Percentiles rank a stretch among this genome's conserved stretches.
Conservation (phyloP, 2,113 vertebrate species). For the Campylomormyrus numenius region DNA sequence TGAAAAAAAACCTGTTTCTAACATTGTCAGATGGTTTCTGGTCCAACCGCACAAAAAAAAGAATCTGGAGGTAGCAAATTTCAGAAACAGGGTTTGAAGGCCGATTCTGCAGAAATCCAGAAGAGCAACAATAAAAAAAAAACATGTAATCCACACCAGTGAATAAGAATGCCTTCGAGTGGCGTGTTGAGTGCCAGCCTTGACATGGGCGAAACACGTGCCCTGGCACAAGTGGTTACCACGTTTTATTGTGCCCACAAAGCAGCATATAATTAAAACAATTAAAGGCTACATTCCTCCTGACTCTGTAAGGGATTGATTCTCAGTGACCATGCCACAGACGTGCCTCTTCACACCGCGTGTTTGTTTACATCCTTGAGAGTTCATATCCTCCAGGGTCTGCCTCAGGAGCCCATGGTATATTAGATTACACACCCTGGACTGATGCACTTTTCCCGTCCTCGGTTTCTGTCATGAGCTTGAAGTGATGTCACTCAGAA, state of each 20-base stretch:
- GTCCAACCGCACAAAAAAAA: neutral
- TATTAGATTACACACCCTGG: neutral
- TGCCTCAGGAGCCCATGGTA: neutral
- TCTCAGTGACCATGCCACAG: neutral
- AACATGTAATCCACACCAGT: neutral
- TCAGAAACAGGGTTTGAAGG: neutral
- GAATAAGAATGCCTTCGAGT: neutral
- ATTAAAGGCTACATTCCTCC: neutral
- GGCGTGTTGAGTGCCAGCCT: neutral
- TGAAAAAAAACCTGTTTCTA: neutral
- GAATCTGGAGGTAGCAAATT: neutral
- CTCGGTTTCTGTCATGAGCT: neutral
- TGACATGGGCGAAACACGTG: neutral
- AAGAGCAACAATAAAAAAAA: neutral
- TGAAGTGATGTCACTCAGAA: conserved; percentile 14
- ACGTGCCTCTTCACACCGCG: neutral
- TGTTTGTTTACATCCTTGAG: neutral
- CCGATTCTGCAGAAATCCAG: neutral
- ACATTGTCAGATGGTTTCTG: neutral
- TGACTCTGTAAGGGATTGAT: neutral
- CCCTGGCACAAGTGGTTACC: neutral
- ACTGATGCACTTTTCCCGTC: neutral
- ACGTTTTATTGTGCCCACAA: neutral
- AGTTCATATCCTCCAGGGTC: neutral
- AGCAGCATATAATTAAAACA: conserved; percentile 1